phyloP scores from a whole-genome alignment of 2,888 invertebrate genomes.

The Lingula anatina region DNA sequence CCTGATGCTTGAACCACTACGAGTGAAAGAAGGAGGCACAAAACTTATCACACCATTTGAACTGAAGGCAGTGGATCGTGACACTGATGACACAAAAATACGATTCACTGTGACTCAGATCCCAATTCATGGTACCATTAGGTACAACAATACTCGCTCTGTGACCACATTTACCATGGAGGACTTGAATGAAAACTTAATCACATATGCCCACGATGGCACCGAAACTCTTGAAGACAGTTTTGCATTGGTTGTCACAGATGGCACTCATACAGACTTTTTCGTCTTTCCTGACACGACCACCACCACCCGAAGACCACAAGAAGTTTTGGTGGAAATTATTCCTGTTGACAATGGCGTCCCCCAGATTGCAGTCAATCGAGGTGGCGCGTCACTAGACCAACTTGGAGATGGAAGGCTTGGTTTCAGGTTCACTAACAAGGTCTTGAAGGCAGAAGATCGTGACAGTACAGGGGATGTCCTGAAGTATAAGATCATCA shows the following conservation, averaged over 20 bases:
- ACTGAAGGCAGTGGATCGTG: conserved; percentile 45
- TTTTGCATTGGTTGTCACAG: conserved; percentile 46
- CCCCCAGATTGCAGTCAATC: conserved; percentile 40
- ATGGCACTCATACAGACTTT: conserved; percentile 48
- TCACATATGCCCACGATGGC: conserved; percentile 52
- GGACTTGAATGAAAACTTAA: conserved; percentile 41
- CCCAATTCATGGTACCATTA: conserved; percentile 45
- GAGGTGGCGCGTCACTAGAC: conserved; percentile 33
- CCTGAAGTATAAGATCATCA: conserved; percentile 33
- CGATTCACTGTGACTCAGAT: conserved; percentile 40
- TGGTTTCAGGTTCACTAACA: conserved; percentile 36
- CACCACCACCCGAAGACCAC: conserved; percentile 33
- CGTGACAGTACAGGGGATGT: conserved; percentile 35
- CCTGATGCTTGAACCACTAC: conserved; percentile 37
- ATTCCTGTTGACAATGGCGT: conserved; percentile 46
- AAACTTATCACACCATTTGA: conserved; percentile 50
- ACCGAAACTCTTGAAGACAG: conserved; percentile 43
- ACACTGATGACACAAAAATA: conserved; percentile 36
- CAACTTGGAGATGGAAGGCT: conserved; percentile 22
- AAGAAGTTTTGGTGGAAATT: conserved; percentile 42
- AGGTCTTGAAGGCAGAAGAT: conserved; percentile 37
- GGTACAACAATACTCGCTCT: conserved; percentile 30
- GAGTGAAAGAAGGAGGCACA: conserved; percentile 42
- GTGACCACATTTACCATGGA: conserved; percentile 41
- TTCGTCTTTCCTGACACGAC: conserved; percentile 42